phyloP scores from a whole-genome alignment of 2,113 vertebrate species.

The Lepus timidus region DNA sequence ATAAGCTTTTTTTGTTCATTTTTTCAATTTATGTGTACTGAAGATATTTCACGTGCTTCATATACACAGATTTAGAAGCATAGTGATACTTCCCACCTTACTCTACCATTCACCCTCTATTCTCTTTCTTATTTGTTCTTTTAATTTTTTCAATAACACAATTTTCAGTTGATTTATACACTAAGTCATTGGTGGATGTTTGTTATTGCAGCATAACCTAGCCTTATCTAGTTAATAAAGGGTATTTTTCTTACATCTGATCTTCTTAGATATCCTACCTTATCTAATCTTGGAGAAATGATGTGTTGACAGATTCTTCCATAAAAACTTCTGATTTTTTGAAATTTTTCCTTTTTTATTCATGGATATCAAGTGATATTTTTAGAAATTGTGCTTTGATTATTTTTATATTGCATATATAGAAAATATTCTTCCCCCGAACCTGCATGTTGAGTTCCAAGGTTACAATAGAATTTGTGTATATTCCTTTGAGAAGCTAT shows the following conservation, averaged over 20 bases:
- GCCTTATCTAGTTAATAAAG: background rate
- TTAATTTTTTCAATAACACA: too few relatives aligned
- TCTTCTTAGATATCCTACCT: background rate
- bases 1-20: background rate
- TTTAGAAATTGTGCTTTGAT: background rate
- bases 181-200: background rate
- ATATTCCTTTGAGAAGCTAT: slow-evolving; percentile 5
- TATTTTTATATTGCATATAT: background rate
- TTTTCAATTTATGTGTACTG: too few relatives aligned
- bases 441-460: background rate
- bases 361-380: background rate
- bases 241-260: background rate
- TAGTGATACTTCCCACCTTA: too few relatives aligned
- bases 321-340: background rate
- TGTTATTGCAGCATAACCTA: slow-evolving; percentile 22
- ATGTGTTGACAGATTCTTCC: background rate
- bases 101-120: too few relatives aligned
- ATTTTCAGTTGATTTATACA: too few relatives aligned
- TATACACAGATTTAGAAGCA: too few relatives aligned
- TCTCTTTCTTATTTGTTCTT: too few relatives aligned
- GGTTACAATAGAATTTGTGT: background rate
- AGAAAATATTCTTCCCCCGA: slow-evolving; percentile 1
- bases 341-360: background rate
- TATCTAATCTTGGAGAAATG: slow-evolving; percentile 1
- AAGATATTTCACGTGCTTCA: too few relatives aligned